Conservation (phyloP, 2,113 vertebrate genomes). For the Numida meleagris region DNA sequence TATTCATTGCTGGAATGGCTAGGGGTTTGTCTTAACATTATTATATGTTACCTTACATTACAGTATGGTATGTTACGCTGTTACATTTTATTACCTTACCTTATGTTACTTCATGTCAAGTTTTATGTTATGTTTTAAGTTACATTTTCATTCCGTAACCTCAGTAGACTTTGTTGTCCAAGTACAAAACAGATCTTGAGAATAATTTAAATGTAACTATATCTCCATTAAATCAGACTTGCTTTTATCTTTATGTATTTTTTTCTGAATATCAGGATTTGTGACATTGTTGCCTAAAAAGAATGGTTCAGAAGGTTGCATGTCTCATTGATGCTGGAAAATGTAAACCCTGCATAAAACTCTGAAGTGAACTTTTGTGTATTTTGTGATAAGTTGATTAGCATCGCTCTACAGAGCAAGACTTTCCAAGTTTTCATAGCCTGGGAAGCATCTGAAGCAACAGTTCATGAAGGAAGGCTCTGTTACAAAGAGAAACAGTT, state of each 20-base stretch:
- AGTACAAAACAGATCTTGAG: not conserved
- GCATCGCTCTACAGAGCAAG: not conserved
- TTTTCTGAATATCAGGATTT: not conserved
- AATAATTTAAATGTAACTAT: not conserved
- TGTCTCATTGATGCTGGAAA: not conserved
- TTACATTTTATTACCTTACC: not conserved
- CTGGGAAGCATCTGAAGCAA: not conserved
- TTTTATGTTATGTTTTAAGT: not conserved
- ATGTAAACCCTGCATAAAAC: not conserved
- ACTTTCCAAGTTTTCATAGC: not conserved
- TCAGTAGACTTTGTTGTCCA: not conserved
- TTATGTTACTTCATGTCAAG: not conserved
- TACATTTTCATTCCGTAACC: not conserved
- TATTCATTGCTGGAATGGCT: not conserved
- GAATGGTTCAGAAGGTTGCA: not conserved
- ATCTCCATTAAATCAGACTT: not conserved
- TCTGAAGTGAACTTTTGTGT: not conserved
- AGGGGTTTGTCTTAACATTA: not conserved
- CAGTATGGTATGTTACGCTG: accelerated
- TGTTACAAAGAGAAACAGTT: not conserved
- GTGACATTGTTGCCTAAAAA: not conserved
- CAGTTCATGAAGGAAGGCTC: not conserved
- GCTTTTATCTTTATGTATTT: not conserved
- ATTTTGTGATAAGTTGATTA: not conserved
- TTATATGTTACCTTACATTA: not conserved